phyloP scores from a whole-genome alignment of 1,140 invertebrate genomes.

The Drosophila suzukii region DNA sequence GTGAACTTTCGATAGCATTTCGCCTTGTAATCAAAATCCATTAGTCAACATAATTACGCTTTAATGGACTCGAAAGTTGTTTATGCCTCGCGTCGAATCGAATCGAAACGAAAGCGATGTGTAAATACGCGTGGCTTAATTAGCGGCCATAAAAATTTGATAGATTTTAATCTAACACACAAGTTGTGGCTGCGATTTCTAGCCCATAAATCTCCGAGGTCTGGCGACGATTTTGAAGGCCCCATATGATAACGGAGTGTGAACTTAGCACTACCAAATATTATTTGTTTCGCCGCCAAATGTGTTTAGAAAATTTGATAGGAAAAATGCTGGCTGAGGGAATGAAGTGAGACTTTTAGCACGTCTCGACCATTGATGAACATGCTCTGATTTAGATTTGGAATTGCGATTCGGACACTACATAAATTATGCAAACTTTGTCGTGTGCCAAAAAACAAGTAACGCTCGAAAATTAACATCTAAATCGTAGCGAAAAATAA shows the following conservation, averaged over 20 bases:
- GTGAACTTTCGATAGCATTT: constrained; percentile 58
- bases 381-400: constrained; percentile 70
- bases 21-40: constrained; percentile 55
- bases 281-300: constrained; percentile 60
- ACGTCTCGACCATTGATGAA: constrained; percentile 31
- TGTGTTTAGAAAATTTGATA: constrained; percentile 9
- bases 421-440: constrained; percentile 77
- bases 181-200: constrained; percentile 17
- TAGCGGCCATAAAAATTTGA: constrained; percentile 48
- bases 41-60: constrained; percentile 70
- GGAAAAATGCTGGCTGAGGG: not conserved
- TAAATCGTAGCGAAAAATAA: constrained; percentile 57
- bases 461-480: constrained; percentile 68
- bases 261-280: constrained; percentile 56
- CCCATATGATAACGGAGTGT: constrained; percentile 56
- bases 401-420: constrained; percentile 37
- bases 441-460: constrained; percentile 69
- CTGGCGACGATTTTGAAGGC: constrained; percentile 14
- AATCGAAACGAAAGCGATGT: constrained; percentile 25
- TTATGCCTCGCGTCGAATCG: constrained; percentile 24
- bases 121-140: constrained; percentile 57
- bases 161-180: constrained; percentile 45
- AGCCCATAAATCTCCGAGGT: constrained; percentile 27
- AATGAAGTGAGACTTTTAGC: constrained; percentile 5
- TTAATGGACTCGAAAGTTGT: constrained; percentile 54